Evolutionary conservation across 2,888 invertebrate species (phyloP).

Genomic region (Dexiosoma caninum): DNA sequence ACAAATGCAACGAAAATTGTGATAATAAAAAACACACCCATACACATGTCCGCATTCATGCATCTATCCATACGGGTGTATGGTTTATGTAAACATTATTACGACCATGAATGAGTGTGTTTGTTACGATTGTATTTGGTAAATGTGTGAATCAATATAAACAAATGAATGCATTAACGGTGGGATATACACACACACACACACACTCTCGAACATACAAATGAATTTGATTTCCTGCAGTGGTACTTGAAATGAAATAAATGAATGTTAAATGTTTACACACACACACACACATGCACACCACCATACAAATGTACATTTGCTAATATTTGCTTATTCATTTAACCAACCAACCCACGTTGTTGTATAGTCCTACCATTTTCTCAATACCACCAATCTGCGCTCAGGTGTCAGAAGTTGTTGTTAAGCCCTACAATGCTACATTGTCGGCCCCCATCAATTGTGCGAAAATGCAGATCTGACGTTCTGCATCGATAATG

Average conservation of each 20-base stretch:
- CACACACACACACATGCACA: neutral
- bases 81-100: constrained; percentile 63
- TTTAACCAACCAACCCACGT: constrained; percentile 32
- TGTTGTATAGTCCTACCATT: neutral
- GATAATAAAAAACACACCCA: constrained; percentile 26
- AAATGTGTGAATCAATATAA: constrained; percentile 61
- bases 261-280: constrained; percentile 52
- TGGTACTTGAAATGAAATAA: constrained; percentile 59
- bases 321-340: constrained; percentile 50
- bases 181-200: constrained; percentile 26
- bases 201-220: neutral
- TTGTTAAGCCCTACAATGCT: constrained; percentile 93
- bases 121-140: constrained; percentile 49
- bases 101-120: constrained; percentile 52
- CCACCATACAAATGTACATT: neutral
- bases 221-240: constrained; percentile 44
- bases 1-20: constrained; percentile 3
- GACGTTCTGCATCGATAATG: constrained; percentile 93
- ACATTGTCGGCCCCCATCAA: constrained; percentile 89
- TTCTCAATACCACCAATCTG: neutral
- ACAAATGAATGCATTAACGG: constrained; percentile 51
- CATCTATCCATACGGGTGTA: too few relatives aligned
- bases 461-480: constrained; percentile 91
- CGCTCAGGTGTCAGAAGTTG: constrained; percentile 84
- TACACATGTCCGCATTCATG: neutral